These are phyloP conservation scores for Pantherophis alleghaniensis DNA, from an alignment of 2,797 vertebrate species.

Conservation along the genomic window DNA sequence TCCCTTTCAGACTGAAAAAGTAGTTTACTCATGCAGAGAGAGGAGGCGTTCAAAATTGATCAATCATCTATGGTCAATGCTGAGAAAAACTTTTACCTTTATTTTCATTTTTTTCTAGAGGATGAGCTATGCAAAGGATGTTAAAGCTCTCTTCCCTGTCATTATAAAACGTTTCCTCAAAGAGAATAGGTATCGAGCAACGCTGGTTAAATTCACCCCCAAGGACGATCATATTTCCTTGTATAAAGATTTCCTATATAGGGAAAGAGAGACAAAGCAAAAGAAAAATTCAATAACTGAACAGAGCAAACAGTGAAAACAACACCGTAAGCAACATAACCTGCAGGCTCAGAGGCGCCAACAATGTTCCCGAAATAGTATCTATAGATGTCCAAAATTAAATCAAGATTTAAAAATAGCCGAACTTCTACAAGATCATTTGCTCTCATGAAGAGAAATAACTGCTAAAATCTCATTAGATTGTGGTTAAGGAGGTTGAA, in stretches of 20 bases:
- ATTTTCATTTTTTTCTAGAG: constrained; percentile 74
- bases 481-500: not conserved
- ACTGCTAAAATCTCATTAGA: not conserved
- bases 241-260: constrained; percentile 84
- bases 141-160: constrained; percentile 94
- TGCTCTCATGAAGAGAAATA: not conserved
- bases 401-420: not conserved
- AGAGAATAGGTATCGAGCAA: constrained; percentile 84
- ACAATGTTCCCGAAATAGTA: not conserved
- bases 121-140: constrained; percentile 87
- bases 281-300: not conserved
- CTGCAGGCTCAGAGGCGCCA: not conserved
- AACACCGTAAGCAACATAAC: not conserved
- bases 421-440: not conserved
- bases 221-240: constrained; percentile 85
- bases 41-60: not conserved
- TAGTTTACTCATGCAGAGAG: not conserved
- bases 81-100: constrained; percentile 63
- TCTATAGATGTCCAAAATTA: not conserved
- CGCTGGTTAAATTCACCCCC: constrained; percentile 78
- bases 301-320: not conserved
- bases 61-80: not conserved
- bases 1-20: not conserved
- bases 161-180: constrained; percentile 98
- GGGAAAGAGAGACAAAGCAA: not conserved